A percentile compares a stretch with the other conserved stretches of the same genome.
Evolutionary conservation across 2,797 vertebrate species (phyloP).

Genomic region (Sebastes itinus): DNA sequence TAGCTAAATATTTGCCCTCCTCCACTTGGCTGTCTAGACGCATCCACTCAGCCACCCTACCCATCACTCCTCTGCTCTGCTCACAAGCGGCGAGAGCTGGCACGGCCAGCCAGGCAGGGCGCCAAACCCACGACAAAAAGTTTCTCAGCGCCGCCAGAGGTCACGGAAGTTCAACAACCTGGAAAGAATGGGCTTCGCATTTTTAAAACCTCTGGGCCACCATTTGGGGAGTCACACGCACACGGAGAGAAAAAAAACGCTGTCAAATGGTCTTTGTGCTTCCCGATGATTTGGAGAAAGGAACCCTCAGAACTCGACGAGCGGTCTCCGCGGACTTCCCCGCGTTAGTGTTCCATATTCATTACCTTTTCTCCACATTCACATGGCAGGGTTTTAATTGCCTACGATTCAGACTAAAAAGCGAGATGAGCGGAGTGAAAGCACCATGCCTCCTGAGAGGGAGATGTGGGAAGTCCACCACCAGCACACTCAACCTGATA

Average conservation of each 20-base stretch:
- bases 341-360: constrained; percentile 79
- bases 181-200: constrained; percentile 71
- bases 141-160: constrained; percentile 72
- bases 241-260: constrained; percentile 42
- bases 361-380: constrained; percentile 68
- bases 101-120: constrained; percentile 64
- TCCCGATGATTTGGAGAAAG: constrained; percentile 69
- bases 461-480: constrained; percentile 68
- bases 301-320: constrained; percentile 71
- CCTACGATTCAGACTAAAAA: constrained; percentile 73
- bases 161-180: constrained; percentile 77
- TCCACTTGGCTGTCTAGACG: constrained; percentile 78
- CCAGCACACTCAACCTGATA: constrained; percentile 62
- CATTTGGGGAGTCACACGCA: constrained; percentile 53
- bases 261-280: constrained; percentile 75
- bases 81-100: constrained; percentile 67
- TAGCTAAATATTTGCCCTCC: constrained; percentile 85
- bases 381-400: constrained; percentile 76
- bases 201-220: constrained; percentile 74
- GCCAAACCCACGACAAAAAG: constrained; percentile 74
- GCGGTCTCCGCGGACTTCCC: constrained; percentile 70
- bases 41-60: constrained; percentile 70
- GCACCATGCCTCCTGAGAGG: constrained; percentile 61
- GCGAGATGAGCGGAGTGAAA: constrained; percentile 54
- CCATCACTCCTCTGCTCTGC: constrained; percentile 58